phyloP scores from a whole-genome alignment of 2,888 invertebrate species.

The Hemithea aestivaria region DNA sequence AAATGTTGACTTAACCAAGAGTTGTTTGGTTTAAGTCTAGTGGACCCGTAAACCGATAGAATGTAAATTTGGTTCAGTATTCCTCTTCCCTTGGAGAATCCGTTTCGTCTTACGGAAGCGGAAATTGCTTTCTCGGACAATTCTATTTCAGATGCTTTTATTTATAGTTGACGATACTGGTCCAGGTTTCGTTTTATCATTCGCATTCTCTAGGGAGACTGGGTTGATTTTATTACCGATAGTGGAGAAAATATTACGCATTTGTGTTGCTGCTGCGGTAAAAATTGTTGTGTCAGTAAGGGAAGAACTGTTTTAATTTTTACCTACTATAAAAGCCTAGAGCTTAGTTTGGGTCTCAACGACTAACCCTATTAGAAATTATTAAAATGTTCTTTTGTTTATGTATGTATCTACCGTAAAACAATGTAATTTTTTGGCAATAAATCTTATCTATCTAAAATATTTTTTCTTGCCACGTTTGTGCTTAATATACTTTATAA shows the following conservation, averaged over 20 bases:
- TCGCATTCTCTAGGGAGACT: constrained; percentile 12
- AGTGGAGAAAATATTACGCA: constrained; percentile 14
- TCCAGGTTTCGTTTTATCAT: constrained; percentile 28
- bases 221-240: constrained; percentile 27
- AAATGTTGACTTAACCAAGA: constrained; percentile 43
- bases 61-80: constrained; percentile 54
- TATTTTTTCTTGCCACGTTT: too few relatives aligned
- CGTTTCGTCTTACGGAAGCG: constrained; percentile 47
- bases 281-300: constrained; percentile 12
- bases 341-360: too few relatives aligned
- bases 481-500: too few relatives aligned
- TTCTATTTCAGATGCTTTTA: constrained; percentile 44
- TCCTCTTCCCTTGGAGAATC: constrained; percentile 36
- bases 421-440: too few relatives aligned
- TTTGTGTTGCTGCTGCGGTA: constrained; percentile 9
- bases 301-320: neutral
- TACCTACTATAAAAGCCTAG: too few relatives aligned
- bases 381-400: too few relatives aligned
- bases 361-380: too few relatives aligned
- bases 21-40: constrained; percentile 39
- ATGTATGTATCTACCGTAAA: too few relatives aligned
- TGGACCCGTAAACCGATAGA: constrained; percentile 47
- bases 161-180: constrained; percentile 38
- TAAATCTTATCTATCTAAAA: too few relatives aligned
- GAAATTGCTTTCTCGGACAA: constrained; percentile 51